Evolutionary conservation across 2,113 vertebrate species (phyloP).

Genomic region (Trichomycterus rosablanca): DNA sequence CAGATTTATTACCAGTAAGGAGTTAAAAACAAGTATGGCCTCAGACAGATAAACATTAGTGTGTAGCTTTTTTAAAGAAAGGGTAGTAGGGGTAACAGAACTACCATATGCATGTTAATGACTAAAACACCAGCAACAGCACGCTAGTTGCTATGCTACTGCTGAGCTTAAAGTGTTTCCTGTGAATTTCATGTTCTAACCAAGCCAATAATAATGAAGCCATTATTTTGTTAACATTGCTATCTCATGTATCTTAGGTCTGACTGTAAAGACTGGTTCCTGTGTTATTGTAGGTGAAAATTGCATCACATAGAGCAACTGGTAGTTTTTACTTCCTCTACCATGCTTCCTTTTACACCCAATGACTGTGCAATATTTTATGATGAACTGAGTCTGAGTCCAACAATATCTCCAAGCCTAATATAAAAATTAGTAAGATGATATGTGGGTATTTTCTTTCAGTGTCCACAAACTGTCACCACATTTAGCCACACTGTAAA

Average conservation of each 20-base stretch:
- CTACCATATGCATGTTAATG: slow-evolving; percentile 39
- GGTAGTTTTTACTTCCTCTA: neutral
- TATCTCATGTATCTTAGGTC: neutral
- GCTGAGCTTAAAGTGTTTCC: neutral
- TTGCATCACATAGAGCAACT: neutral
- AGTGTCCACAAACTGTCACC: slow-evolving; percentile 1
- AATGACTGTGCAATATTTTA: slow-evolving; percentile 7
- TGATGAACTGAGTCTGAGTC: too few species aligned
- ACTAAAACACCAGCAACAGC: slow-evolving; percentile 36
- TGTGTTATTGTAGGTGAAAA: neutral
- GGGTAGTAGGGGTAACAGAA: slow-evolving; percentile 25
- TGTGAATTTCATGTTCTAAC: slow-evolving; percentile 13
- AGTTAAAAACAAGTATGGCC: too few species aligned
- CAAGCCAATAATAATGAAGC: neutral
- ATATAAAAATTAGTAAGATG: slow-evolving; percentile 16
- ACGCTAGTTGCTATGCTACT: slow-evolving; percentile 26
- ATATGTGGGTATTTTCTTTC: slow-evolving; percentile 9
- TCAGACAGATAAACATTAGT: slow-evolving; percentile 13
- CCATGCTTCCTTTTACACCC: neutral
- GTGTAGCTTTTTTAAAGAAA: slow-evolving; percentile 32
- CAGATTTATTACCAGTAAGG: too few species aligned
- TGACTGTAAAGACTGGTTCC: neutral
- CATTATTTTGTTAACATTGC: slow-evolving; percentile 9
- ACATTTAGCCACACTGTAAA: neutral
- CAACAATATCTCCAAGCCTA: neutral